phyloP scores from a whole-genome alignment of 2,113 vertebrate genomes.

The Macrotus californicus region DNA sequence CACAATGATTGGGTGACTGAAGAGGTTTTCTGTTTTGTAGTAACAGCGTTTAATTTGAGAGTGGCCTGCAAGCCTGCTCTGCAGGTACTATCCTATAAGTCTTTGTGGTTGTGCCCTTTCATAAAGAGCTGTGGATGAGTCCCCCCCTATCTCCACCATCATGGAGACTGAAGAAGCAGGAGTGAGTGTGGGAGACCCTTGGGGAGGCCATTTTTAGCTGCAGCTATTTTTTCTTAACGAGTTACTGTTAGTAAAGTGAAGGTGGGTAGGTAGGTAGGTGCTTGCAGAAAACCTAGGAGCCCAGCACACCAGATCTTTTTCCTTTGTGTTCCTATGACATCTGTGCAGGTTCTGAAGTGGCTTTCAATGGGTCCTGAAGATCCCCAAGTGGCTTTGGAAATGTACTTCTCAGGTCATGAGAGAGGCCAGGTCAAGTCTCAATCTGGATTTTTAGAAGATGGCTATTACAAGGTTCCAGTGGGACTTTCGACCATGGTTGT shows the following conservation, averaged over 20 bases:
- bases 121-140: neutral
- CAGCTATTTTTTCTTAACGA: neutral
- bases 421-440: neutral
- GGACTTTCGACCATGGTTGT: neutral
- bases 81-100: rapidly evolving
- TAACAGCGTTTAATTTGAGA: neutral
- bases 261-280: neutral
- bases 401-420: neutral
- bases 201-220: neutral
- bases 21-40: neutral
- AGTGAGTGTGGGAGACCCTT: neutral
- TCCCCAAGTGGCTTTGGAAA: neutral
- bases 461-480: neutral
- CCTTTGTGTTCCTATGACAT: neutral
- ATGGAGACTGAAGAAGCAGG: no score
- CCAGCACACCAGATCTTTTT: neutral
- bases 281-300: neutral
- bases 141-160: rapidly evolving
- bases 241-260: neutral
- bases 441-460: neutral
- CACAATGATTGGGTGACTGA: rapidly evolving
- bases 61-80: neutral
- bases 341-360: neutral
- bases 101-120: neutral
- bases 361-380: neutral